Evolutionary conservation across 2,888 invertebrate species (phyloP), one percentile per base, ranked within the genome.

Genomic region (Limenitis arthemis): DNA sequence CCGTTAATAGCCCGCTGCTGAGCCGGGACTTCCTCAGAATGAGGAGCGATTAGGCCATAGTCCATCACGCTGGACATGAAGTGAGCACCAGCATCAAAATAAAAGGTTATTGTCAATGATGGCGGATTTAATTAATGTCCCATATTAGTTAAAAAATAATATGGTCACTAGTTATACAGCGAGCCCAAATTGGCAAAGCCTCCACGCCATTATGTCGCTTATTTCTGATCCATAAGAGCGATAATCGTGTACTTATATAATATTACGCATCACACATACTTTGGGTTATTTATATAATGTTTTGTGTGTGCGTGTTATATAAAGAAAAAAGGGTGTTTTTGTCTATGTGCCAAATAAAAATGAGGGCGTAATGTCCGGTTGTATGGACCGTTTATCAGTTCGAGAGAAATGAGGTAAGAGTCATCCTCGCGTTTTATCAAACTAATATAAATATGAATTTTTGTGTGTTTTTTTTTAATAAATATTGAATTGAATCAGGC

Each of bases 341-440:
- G 81, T 82, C 84, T 84, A 85, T 85, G 82, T 85, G 80, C 81
- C 81, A 82, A 85, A 84, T 84, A 85, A 85, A 85, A 85, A 85
- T 84, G 85, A 84, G 84, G 75, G 69, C 79, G 79, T 84, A 82
- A 85, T 85, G 82, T 83, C 81, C 85, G 77, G 77, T 72, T 69
- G 78, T 70, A 73, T 69, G 72, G 73, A 69, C 68, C 80, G 79
- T 78, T 83, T 82, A 84, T 83, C 81, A 80, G 61, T 53, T 52
- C 42, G 55, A 59, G 40, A 62, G 69, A 72, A 59, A 44, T 43
- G 60, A 50, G 61, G 67, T 70, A 80, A 76, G 52, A 49, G 44
- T 30, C 34, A 31, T 44, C 53, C 56, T 49, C 7, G 11, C 11
- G 37, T 37, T 46, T 46, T 46, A 12, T 8, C 5, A n/a, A 9